phyloP scores from a whole-genome alignment of 2,888 invertebrate species.

The Athetis lepigone region DNA sequence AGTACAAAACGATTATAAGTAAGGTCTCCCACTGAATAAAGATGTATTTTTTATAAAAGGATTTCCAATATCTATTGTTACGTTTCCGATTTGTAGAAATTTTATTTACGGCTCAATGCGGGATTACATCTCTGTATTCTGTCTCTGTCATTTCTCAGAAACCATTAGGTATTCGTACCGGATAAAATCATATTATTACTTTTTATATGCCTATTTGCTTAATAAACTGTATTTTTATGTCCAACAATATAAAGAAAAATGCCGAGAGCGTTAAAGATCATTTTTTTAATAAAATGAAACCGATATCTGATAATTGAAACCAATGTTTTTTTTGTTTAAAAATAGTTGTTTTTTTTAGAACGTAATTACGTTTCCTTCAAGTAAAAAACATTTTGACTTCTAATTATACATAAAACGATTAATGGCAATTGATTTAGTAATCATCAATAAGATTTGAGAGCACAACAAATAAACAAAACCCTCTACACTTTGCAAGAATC shows the following conservation, averaged over 20 bases:
- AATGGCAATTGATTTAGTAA: too few relatives aligned
- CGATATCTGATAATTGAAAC: too few relatives aligned
- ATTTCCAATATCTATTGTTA: conserved; percentile 3
- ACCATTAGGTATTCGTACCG: conserved; percentile 8
- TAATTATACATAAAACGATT: too few relatives aligned
- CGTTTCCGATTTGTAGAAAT: neutral
- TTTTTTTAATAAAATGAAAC: too few relatives aligned
- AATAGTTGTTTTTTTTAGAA: too few relatives aligned
- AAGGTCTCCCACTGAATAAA: conserved; percentile 3
- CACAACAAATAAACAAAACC: too few relatives aligned
- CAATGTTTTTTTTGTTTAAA: too few relatives aligned
- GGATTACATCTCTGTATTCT: conserved; percentile 20
- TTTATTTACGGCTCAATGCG: conserved; percentile 3
- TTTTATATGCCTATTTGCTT: neutral
- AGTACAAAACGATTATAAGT: conserved; percentile 18
- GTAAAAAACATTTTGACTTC: too few relatives aligned
- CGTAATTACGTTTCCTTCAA: too few relatives aligned
- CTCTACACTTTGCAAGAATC: too few relatives aligned
- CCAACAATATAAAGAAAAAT: neutral
- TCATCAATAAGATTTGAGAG: too few relatives aligned
- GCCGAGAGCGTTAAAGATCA: too few relatives aligned
- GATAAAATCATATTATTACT: neutral
- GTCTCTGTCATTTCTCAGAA: conserved; percentile 13
- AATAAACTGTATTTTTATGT: conserved; percentile 8
- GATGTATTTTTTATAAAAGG: conserved; percentile 12